These are phyloP conservation scores for Poecilia gillii DNA, from an alignment of 2,797 vertebrate genomes.

Conservation along the genomic window DNA sequence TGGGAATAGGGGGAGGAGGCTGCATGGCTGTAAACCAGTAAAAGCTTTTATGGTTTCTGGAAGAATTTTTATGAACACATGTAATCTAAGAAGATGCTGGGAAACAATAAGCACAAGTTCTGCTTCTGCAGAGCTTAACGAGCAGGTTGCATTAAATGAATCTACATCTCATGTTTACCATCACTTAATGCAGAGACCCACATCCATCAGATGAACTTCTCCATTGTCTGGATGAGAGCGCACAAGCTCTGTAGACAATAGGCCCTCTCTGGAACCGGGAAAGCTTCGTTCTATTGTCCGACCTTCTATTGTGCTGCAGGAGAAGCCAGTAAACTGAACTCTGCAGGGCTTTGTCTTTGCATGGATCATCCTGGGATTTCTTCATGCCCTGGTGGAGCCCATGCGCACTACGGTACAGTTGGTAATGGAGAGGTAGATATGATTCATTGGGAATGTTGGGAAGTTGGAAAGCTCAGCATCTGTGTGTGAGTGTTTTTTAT, in stretches of 20 bases:
- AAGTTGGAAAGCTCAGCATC: conserved; percentile 35
- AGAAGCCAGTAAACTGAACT: conserved; percentile 80
- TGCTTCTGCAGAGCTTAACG: conserved; percentile 11
- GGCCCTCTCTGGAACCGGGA: conserved; percentile 68
- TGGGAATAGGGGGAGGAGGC: neutral
- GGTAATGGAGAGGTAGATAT: conserved; percentile 60
- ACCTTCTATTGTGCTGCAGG: conserved; percentile 76
- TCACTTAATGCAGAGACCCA: conserved; percentile 45
- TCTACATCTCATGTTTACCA: conserved; percentile 34
- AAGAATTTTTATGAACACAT: conserved; percentile 34
- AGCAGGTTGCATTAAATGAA: conserved; percentile 31
- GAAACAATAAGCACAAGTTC: conserved; percentile 7
- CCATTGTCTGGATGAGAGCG: conserved; percentile 68
- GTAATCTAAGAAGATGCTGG: conserved; percentile 18
- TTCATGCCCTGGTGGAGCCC: conserved; percentile 59
- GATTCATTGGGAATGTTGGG: conserved; percentile 36
- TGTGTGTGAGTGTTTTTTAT: conserved; percentile 5
- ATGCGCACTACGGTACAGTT: conserved; percentile 60
- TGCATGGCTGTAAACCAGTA: conserved; percentile 26
- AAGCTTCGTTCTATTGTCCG: conserved; percentile 79
- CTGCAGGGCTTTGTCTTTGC: conserved; percentile 77
- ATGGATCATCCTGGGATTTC: conserved; percentile 57
- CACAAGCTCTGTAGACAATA: conserved; percentile 72
- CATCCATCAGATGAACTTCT: conserved; percentile 62
- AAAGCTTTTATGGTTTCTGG: conserved; percentile 46